These are phyloP conservation scores for Clunio marinus DNA, from an alignment of 2,888 invertebrate genomes.

Conservation along the genomic window DNA sequence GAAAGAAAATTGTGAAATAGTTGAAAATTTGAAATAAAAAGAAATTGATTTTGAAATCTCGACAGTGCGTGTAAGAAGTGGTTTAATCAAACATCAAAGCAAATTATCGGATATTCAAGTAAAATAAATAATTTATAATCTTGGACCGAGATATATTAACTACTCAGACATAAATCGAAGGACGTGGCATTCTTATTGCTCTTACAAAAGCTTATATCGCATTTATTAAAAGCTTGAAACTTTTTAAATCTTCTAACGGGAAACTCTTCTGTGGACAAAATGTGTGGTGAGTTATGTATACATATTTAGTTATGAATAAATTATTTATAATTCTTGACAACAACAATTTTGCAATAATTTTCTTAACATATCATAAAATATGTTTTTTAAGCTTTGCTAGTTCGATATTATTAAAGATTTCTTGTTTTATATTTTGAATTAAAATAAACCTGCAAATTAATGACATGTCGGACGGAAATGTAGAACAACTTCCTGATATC, in stretches of 20 bases:
- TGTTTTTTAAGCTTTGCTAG: too few relatives aligned
- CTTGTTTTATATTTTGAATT: background rate
- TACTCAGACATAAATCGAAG: conserved; percentile 2
- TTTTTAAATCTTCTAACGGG: conserved; percentile 14
- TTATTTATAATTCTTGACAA: too few relatives aligned
- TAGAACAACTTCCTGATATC: conserved; percentile 6
- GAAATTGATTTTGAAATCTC: background rate
- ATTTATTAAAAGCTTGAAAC: too few relatives aligned
- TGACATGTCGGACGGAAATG: background rate
- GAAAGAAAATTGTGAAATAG: background rate
- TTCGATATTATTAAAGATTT: background rate
- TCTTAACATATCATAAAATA: too few relatives aligned
- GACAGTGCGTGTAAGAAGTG: too few relatives aligned
- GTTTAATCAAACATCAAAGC: too few relatives aligned
- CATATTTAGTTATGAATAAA: too few relatives aligned
- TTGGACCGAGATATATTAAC: too few relatives aligned
- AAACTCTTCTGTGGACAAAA: background rate
- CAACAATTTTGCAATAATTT: too few relatives aligned
- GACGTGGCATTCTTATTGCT: conserved; percentile 12
- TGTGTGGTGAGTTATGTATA: conserved; percentile 12
- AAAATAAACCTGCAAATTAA: background rate
- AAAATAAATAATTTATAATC: too few relatives aligned
- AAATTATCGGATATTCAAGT: too few relatives aligned
- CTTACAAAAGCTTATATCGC: too few relatives aligned
- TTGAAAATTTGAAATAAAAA: background rate